Evolutionary conservation across 2,797 vertebrate genomes (phyloP), one percentile per base, ranked within the genome.

Genomic region (Sebastes paucispinis): DNA sequence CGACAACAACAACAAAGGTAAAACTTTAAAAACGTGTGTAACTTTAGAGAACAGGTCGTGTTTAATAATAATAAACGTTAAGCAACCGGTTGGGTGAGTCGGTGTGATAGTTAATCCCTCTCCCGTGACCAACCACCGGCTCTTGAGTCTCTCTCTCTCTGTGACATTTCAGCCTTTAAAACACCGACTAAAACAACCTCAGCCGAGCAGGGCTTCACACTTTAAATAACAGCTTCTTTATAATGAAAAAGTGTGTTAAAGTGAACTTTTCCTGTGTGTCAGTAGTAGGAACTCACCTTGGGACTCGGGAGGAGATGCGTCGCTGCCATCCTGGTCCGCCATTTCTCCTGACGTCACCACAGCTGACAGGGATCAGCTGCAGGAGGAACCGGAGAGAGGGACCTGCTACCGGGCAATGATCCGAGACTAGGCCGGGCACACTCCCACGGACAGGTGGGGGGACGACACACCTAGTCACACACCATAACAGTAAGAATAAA

Each of bases 241-340:
- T 5, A 13, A 24, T 4, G 29, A 1, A 3, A 74, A 73, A 75
- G 62, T 88, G 85, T 25, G 31, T 13, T 3, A 1, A 29, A 78
- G 69, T 68, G 1, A 82, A 87, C 55, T 91, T 91, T 77, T 20
- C 11, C 14, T 43, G 39, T 16, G 14, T 16, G 36, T 39, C 36
- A 39, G 36, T 1, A 0, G 60, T 22, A 8, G 10, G 32, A 85
- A 84, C 94, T 96, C 94, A 96, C 96, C 95, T 94, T 94, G 95
- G 91, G 94, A 95, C 88, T 91, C 92, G 64, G 92, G 87, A 88
- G 89, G 90, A 93, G 93, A 94, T 89, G 92, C 91, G 93, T 93
- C 94, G 90, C 92, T 93, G 90, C 93, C 94, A 85, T 94, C 95
- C 94, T 84, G 93, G 84, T 96, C 96, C 95, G 96, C 96, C 96